Evolutionary conservation across 2,113 vertebrate genomes (phyloP).

Genomic region (Melanerpes aurifrons): DNA sequence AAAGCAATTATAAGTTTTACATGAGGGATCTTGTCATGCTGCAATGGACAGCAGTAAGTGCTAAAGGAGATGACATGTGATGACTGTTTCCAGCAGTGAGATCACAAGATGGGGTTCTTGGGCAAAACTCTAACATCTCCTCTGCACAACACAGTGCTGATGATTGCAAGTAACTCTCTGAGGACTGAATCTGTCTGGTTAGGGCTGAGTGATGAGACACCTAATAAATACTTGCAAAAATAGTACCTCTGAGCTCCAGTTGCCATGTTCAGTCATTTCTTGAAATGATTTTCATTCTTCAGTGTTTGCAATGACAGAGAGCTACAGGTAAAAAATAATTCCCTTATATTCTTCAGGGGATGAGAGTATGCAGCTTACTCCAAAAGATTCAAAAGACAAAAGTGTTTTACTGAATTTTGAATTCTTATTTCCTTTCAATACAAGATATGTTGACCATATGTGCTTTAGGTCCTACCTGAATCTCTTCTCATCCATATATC

Average conservation of each 20-base stretch:
- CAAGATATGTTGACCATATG: slow-evolving; percentile 58
- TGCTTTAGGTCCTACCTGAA: slow-evolving; percentile 61
- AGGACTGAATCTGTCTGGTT: neutral
- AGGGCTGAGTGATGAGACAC: neutral
- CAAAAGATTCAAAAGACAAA: slow-evolving; percentile 17
- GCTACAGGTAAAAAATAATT: neutral
- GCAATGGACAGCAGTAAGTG: neutral
- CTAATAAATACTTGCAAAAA: neutral
- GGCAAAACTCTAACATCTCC: neutral
- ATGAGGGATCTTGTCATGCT: accelerated
- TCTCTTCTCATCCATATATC: slow-evolving; percentile 48
- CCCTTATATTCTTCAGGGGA: neutral
- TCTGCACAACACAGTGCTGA: neutral
- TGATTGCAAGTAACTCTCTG: neutral
- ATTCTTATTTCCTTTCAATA: slow-evolving; percentile 34
- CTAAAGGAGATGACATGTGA: neutral
- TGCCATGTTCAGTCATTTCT: neutral
- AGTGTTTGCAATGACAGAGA: neutral
- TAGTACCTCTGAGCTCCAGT: neutral
- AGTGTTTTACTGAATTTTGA: slow-evolving; percentile 19
- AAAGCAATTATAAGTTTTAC: neutral
- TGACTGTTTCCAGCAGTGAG: neutral
- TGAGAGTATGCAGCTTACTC: neutral
- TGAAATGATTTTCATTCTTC: neutral
- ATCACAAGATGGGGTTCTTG: accelerated